Evolutionary conservation across 2,797 vertebrate genomes (phyloP).

Genomic region (Neostethus bicornis): DNA sequence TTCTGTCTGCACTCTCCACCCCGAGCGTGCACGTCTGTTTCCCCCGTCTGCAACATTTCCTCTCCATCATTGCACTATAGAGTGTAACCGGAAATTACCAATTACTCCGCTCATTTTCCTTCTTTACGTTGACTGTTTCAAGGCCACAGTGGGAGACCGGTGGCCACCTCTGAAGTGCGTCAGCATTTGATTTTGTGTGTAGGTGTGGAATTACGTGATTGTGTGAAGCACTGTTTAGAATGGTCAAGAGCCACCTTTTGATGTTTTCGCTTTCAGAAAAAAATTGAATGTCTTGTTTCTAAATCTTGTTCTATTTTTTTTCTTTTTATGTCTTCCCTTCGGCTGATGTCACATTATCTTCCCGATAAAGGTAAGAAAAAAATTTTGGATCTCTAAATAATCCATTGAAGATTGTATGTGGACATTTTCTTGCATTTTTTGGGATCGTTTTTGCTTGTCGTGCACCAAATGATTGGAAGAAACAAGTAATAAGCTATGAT

Average conservation of each 20-base stretch:
- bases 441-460: neutral
- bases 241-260: neutral
- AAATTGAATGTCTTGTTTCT: neutral
- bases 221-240: neutral
- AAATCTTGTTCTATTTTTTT: neutral
- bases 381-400: neutral
- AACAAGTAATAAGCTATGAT: too few relatives aligned
- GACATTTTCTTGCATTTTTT: neutral
- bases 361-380: slow-evolving; percentile 64
- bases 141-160: slow-evolving; percentile 47
- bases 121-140: slow-evolving; percentile 25
- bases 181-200: slow-evolving; percentile 27
- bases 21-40: slow-evolving; percentile 37
- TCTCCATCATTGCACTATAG: slow-evolving; percentile 46
- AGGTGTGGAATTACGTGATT: neutral
- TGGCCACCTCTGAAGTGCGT: slow-evolving; percentile 30
- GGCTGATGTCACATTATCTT: slow-evolving; percentile 4
- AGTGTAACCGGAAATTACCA: slow-evolving; percentile 68
- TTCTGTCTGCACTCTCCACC: slow-evolving; percentile 32
- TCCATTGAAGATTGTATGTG: slow-evolving; percentile 5
- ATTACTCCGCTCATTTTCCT: slow-evolving; percentile 61
- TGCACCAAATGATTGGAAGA: too few relatives aligned
- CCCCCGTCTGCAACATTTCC: slow-evolving; percentile 47
- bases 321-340: slow-evolving; percentile 30
- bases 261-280: too few relatives aligned